phyloP scores from a whole-genome alignment of 2,888 invertebrate species.

The Sinotaia quadrata region DNA sequence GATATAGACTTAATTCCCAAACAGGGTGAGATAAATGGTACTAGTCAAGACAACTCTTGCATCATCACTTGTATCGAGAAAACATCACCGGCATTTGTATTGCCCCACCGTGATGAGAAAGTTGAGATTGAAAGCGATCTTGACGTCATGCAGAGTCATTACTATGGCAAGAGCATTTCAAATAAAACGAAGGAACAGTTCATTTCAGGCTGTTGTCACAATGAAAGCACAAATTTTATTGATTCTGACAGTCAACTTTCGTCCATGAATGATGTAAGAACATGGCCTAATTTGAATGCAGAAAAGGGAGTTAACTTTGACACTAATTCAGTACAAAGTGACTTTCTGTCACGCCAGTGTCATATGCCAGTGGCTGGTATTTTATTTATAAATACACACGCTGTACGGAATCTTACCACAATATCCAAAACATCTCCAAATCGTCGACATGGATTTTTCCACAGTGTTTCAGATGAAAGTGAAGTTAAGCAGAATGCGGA shows the following conservation, averaged over 20 bases:
- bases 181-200: neutral
- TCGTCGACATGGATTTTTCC: constrained; percentile 1
- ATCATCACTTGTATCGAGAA: constrained; percentile 22
- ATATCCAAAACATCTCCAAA: neutral
- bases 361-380: constrained; percentile 15
- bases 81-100: constrained; percentile 17
- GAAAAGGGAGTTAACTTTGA: too few relatives aligned
- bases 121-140: constrained; percentile 23
- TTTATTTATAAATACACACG: constrained; percentile 12
- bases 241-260: too few relatives aligned
- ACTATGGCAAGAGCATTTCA: constrained; percentile 4
- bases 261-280: too few relatives aligned
- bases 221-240: too few relatives aligned
- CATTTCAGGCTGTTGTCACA: constrained; percentile 18
- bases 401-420: neutral
- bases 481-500: neutral
- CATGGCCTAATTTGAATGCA: too few relatives aligned
- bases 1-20: neutral
- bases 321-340: neutral
- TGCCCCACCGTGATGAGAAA: constrained; percentile 23
- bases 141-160: constrained; percentile 23
- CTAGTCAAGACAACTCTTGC: neutral
- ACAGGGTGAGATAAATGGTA: neutral
- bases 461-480: constrained; percentile 9
- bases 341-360: constrained; percentile 13